A percentile compares a stretch with the other conserved stretches of the same genome.
These are phyloP conservation scores for Vanessa tameamea DNA, from an alignment of 1,140 invertebrate genomes.

Conservation along the genomic window DNA sequence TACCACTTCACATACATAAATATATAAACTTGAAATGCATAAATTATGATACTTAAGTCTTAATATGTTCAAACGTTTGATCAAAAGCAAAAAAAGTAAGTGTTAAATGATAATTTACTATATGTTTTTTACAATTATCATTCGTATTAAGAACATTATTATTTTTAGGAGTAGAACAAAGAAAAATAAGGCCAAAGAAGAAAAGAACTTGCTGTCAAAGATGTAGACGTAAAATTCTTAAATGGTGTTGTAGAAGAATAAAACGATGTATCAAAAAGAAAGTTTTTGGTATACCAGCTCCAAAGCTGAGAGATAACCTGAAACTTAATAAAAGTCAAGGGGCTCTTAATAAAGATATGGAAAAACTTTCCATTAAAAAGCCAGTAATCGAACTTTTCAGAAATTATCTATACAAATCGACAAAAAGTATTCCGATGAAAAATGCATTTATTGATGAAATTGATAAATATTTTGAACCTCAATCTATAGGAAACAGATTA, in stretches of 20 bases:
- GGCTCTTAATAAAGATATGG: constrained; percentile 12
- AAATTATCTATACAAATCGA: constrained; percentile 36
- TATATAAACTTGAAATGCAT: no score
- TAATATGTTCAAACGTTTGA: no score
- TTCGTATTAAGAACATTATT: neutral
- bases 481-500: constrained; percentile 18
- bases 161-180: constrained; percentile 15
- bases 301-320: constrained; percentile 40
- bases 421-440: constrained; percentile 35
- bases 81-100: no score
- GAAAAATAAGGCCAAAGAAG: constrained; percentile 35
- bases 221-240: constrained; percentile 40
- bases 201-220: constrained; percentile 40
- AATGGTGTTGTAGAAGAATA: constrained; percentile 39
- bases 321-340: constrained; percentile 27
- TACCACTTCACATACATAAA: no score
- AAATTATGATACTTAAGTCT: no score
- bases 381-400: constrained; percentile 32
- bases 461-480: constrained; percentile 26
- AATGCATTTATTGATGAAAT: constrained; percentile 28
- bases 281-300: constrained; percentile 38
- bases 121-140: neutral
- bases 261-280: constrained; percentile 43
- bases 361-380: constrained; percentile 26
- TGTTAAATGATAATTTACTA: no score